Conservation (phyloP, 2,113 vertebrate species). For the Rousettus leschenaultii region DNA sequence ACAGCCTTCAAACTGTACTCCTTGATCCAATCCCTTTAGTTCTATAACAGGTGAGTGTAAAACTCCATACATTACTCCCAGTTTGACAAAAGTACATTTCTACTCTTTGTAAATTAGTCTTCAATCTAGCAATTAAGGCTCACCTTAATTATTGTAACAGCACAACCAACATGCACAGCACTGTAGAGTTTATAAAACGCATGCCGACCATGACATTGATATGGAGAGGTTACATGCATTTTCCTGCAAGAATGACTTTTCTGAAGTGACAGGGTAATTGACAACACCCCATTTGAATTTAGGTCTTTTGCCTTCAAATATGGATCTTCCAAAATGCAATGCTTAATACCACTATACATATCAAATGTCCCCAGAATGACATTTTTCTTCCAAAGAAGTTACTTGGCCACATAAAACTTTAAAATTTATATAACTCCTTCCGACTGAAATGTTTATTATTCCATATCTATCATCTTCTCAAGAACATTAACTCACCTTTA, state of each 20-base stretch:
- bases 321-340: neutral
- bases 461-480: neutral
- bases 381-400: neutral
- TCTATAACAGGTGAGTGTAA: neutral
- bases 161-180: neutral
- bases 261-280: neutral
- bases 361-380: neutral
- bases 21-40: neutral
- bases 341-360: neutral
- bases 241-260: neutral
- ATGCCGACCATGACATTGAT: neutral
- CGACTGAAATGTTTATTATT: neutral
- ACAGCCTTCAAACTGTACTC: neutral
- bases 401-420: neutral
- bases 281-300: neutral
- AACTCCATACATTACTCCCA: neutral
- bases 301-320: neutral
- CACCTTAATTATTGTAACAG: neutral
- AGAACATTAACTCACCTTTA: neutral
- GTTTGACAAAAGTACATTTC: neutral
- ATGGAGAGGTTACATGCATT: neutral
- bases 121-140: neutral
- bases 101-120: neutral
- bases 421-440: neutral
- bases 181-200: neutral